Percentiles rank a stretch among this genome's conserved stretches.
Evolutionary conservation across 1,140 invertebrate genomes (phyloP).

Genomic region (Melitaea cinxia): DNA sequence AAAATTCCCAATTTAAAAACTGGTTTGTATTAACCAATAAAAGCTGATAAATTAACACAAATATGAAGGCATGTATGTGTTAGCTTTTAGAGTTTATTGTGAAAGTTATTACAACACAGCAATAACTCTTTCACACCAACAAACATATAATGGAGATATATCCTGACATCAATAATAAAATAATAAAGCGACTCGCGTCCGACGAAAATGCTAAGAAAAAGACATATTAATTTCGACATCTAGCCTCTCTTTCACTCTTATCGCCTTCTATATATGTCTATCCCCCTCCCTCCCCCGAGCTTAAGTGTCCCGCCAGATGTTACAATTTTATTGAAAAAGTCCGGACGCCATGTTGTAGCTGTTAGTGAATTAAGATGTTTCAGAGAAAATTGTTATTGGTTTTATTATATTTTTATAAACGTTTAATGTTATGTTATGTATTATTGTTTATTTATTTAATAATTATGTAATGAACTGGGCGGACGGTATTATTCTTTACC

Average conservation of each 20-base stretch:
- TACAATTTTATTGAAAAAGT: slow-evolving; percentile 76
- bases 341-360: slow-evolving; percentile 66
- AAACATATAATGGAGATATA: slow-evolving; percentile 54
- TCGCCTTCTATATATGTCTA: slow-evolving; percentile 12
- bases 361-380: slow-evolving; percentile 74
- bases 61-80: too few species aligned
- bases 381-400: slow-evolving; percentile 46
- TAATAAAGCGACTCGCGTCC: slow-evolving; percentile 61
- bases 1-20: too few species aligned
- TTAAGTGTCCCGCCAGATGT: slow-evolving; percentile 74
- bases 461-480: too few species aligned
- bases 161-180: slow-evolving; percentile 71
- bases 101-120: too few species aligned
- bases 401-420: slow-evolving; percentile 24
- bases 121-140: slow-evolving; percentile 29
- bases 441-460: slow-evolving; percentile 13
- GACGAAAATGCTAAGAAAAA: slow-evolving; percentile 69
- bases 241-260: slow-evolving; percentile 42
- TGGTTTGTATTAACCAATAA: too few species aligned
- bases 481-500: too few species aligned
- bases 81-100: too few species aligned
- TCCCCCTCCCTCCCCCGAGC: slow-evolving; percentile 60
- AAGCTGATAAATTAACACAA: too few species aligned
- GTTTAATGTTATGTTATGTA: slow-evolving; percentile 22
- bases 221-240: slow-evolving; percentile 70